phyloP scores from a whole-genome alignment of 1,140 invertebrate species.

The Hypothenemus hampei region DNA sequence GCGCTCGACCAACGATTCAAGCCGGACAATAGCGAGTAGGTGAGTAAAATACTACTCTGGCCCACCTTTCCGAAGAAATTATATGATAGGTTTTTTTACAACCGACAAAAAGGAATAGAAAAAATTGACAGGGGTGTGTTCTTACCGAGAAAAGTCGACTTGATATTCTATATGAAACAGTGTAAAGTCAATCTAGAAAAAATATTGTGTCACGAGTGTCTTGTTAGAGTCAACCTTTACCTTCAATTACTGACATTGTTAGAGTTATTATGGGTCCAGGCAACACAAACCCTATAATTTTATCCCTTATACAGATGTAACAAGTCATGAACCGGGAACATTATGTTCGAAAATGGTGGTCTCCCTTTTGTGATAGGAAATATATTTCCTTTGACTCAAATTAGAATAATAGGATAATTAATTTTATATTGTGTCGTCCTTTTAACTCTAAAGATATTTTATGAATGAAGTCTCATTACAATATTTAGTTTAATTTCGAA shows the following conservation, averaged over 20 bases:
- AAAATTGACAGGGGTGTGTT: too few species aligned
- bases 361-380: slow-evolving; percentile 10
- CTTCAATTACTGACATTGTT: slow-evolving; percentile 26
- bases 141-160: slow-evolving; percentile 3
- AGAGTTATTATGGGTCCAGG: slow-evolving; percentile 24
- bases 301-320: slow-evolving; percentile 22
- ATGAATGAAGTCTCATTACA: background rate
- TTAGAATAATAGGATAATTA: slow-evolving; percentile 4
- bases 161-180: too few species aligned
- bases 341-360: slow-evolving; percentile 16
- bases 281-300: slow-evolving; percentile 27
- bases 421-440: background rate
- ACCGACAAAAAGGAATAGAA: background rate
- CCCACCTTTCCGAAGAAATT: background rate
- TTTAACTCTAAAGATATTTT: too few species aligned
- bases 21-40: slow-evolving; percentile 21
- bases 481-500: background rate
- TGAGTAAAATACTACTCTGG: slow-evolving; percentile 13
- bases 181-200: too few species aligned
- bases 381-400: slow-evolving; percentile 8
- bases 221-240: slow-evolving; percentile 21
- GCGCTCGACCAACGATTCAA: slow-evolving; percentile 18
- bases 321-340: slow-evolving; percentile 23
- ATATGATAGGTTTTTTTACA: background rate
- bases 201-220: slow-evolving; percentile 11